Conservation (phyloP, 2,888 invertebrate genomes). For the Cecidostiba fungosa region DNA sequence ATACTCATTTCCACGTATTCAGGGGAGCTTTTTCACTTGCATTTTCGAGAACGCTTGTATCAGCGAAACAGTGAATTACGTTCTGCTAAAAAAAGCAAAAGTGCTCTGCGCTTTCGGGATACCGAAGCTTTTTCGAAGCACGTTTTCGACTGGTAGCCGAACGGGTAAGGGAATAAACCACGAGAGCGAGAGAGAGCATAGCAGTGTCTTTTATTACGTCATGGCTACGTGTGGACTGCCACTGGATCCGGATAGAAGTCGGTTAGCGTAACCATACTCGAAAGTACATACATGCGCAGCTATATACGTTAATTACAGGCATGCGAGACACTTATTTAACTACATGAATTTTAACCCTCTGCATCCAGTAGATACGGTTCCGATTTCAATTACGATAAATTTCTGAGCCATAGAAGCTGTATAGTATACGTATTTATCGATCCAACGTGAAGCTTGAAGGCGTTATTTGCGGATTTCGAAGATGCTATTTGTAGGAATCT, state of each 20-base stretch:
- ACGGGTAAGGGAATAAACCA: background rate
- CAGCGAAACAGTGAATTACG: constrained; percentile 28
- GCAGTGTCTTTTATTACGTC: constrained; percentile 36
- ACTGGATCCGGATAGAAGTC: background rate
- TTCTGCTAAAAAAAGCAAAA: constrained; percentile 2
- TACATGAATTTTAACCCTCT: constrained; percentile 18
- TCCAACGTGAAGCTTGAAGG: too few species aligned
- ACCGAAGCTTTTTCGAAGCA: constrained; percentile 11
- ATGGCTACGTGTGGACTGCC: background rate
- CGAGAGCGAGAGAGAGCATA: background rate
- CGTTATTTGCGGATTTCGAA: background rate
- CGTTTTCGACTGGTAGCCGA: constrained; percentile 1
- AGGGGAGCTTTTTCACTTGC: background rate
- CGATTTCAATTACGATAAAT: background rate
- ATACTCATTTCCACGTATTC: background rate
- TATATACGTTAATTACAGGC: constrained; percentile 39
- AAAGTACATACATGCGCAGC: background rate
- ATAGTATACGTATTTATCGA: too few species aligned
- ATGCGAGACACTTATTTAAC: constrained; percentile 40
- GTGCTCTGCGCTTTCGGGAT: background rate
- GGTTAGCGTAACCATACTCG: background rate
- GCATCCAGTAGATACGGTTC: constrained; percentile 7
- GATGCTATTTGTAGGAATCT: background rate
- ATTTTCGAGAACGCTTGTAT: background rate
- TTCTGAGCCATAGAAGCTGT: too few species aligned